phyloP scores from a whole-genome alignment of 2,888 invertebrate species.

The Hypomecis punctinalis region DNA sequence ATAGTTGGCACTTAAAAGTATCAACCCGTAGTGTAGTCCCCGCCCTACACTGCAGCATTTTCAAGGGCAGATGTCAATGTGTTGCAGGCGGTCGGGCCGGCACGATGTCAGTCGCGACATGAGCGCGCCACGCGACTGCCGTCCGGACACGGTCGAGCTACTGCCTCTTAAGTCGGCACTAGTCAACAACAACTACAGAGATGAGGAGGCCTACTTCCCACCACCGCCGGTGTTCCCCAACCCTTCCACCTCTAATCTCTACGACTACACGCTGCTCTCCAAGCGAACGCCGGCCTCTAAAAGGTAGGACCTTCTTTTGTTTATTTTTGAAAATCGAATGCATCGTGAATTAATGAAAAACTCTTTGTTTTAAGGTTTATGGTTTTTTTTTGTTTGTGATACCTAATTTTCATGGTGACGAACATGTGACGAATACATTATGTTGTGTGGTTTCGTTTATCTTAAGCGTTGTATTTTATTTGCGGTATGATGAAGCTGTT shows the following conservation, averaged over 20 bases:
- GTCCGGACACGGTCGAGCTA: constrained; percentile 75
- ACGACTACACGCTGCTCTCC: constrained; percentile 77
- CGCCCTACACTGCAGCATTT: constrained; percentile 67
- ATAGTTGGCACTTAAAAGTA: too few species aligned
- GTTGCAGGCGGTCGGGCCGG: constrained; percentile 60
- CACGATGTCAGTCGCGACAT: constrained; percentile 72
- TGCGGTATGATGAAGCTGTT: too few species aligned
- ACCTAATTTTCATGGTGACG: too few species aligned
- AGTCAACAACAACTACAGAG: constrained; percentile 75
- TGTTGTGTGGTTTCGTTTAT: too few species aligned
- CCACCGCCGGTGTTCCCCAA: constrained; percentile 65
- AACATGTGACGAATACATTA: too few species aligned
- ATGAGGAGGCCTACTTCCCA: constrained; percentile 75
- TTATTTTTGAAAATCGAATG: constrained; percentile 22
- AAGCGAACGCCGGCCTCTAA: constrained; percentile 82
- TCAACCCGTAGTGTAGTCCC: constrained; percentile 9
- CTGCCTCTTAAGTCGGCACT: constrained; percentile 77
- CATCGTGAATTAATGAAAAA: too few species aligned
- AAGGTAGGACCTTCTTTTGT: constrained; percentile 63
- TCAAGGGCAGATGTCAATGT: constrained; percentile 70
- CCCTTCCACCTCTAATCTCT: constrained; percentile 71
- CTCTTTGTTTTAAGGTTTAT: too few species aligned
- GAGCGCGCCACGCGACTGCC: constrained; percentile 71
- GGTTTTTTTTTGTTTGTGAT: too few species aligned
- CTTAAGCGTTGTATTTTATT: too few species aligned